A percentile compares a stretch with the other conserved stretches of the same genome.
These are phyloP conservation scores for Bombus sibiricus DNA, from an alignment of 1,140 invertebrate species.

Conservation along the genomic window DNA sequence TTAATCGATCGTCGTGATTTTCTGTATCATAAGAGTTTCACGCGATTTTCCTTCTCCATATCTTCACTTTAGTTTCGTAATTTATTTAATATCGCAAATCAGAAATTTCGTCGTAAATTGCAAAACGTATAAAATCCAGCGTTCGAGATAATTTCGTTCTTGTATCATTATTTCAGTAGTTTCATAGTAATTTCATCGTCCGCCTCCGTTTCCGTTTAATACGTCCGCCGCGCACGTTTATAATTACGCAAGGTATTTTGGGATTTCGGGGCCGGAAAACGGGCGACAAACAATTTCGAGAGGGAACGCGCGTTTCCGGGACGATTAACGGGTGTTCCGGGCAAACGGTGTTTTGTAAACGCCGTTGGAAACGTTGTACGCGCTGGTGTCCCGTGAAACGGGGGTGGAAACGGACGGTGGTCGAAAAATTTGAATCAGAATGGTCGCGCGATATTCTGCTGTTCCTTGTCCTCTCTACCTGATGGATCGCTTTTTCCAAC, in stretches of 20 bases:
- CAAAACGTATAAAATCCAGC: neutral
- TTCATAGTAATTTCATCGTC: neutral
- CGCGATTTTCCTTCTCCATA: no score
- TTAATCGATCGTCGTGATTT: no score
- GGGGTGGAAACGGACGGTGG: slow-evolving; percentile 37
- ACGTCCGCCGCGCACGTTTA: neutral
- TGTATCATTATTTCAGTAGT: neutral
- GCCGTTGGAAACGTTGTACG: slow-evolving; percentile 40
- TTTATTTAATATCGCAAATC: no score
- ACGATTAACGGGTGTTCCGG: slow-evolving; percentile 58
- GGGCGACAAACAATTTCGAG: slow-evolving; percentile 40
- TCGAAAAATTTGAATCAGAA: slow-evolving; percentile 79
- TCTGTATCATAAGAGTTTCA: no score
- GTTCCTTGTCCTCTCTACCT: neutral
- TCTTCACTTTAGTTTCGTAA: no score
- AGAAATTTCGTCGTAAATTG: neutral
- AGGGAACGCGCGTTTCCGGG: slow-evolving; percentile 49
- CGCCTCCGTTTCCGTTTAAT: neutral
- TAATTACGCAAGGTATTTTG: slow-evolving; percentile 9
- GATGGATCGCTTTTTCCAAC: slow-evolving; percentile 4
- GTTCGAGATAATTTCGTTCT: neutral
- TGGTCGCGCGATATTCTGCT: slow-evolving; percentile 56
- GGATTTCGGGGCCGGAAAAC: slow-evolving; percentile 22
- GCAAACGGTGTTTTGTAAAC: slow-evolving; percentile 54
- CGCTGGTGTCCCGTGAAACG: neutral